A percentile compares a stretch with the other conserved stretches of the same genome.
These are phyloP conservation scores for Hirtodrosophila alboralis DNA, from an alignment of 2,888 invertebrate species.

Conservation along the genomic window DNA sequence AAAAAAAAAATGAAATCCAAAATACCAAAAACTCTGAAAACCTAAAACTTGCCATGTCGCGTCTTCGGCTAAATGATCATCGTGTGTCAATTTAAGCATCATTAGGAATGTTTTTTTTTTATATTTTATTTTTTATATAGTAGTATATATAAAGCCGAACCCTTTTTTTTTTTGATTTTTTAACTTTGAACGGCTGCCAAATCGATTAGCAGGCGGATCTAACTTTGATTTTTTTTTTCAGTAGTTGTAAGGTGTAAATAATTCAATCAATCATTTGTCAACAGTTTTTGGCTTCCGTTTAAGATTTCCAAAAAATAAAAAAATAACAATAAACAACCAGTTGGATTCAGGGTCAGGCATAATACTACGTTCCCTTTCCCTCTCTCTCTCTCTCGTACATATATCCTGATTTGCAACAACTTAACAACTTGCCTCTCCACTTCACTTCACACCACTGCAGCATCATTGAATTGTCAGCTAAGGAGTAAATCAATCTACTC, in stretches of 20 bases:
- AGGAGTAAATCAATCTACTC: slow-evolving; percentile 65
- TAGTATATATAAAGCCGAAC: slow-evolving; percentile 43
- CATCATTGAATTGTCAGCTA: slow-evolving; percentile 72
- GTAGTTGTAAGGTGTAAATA: slow-evolving; percentile 77
- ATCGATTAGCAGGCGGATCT: slow-evolving; percentile 80
- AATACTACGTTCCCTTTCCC: slow-evolving; percentile 6
- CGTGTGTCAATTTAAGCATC: slow-evolving; percentile 79
- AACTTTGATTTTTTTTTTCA: slow-evolving; percentile 67
- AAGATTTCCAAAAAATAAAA: no score
- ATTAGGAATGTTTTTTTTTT: slow-evolving; percentile 63
- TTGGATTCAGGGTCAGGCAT: slow-evolving; percentile 64
- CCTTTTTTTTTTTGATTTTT: slow-evolving; percentile 59
- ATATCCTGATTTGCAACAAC: slow-evolving; percentile 51
- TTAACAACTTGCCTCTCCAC: slow-evolving; percentile 19
- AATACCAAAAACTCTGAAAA: slow-evolving; percentile 29
- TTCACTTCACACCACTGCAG: no score
- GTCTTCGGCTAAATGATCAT: slow-evolving; percentile 75
- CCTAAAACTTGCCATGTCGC: slow-evolving; percentile 53
- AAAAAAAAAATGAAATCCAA: no score
- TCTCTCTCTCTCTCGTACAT: slow-evolving; percentile 2
- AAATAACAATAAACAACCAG: slow-evolving; percentile 3
- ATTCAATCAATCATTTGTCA: slow-evolving; percentile 80
- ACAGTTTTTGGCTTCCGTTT: slow-evolving; percentile 77
- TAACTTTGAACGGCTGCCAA: slow-evolving; percentile 52
- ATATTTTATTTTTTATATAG: slow-evolving; percentile 13